A percentile compares a stretch with the other conserved stretches of the same genome.
Conservation (phyloP, 2,797 vertebrate species). For the Siniperca scherzeri region DNA sequence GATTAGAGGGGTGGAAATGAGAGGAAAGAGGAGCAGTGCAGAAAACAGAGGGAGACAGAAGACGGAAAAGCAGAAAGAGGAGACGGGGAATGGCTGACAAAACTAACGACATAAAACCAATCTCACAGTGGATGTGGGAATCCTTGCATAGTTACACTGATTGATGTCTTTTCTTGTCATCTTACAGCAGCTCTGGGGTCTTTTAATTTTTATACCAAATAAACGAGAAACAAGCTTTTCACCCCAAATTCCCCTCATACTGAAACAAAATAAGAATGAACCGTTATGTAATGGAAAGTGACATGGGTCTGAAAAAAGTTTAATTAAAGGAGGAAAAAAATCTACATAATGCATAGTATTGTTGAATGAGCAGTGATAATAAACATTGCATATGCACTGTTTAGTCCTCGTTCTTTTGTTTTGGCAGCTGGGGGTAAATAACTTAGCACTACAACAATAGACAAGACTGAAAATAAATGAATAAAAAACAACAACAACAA, state of each 20-base stretch:
- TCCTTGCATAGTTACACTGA: conserved; percentile 45
- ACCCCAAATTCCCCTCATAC: conserved; percentile 12
- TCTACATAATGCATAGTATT: conserved; percentile 31
- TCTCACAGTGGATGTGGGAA: conserved; percentile 44
- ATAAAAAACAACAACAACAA: conserved; percentile 16
- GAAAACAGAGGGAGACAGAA: conserved; percentile 57
- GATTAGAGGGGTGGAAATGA: conserved; percentile 68
- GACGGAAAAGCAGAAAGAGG: conserved; percentile 48
- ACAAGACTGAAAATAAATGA: conserved; percentile 9
- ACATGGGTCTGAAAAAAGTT: conserved; percentile 19
- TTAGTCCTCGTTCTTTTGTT: conserved; percentile 18
- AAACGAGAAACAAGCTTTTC: conserved; percentile 27
- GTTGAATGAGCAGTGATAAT: conserved; percentile 40
- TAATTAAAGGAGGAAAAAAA: conserved; percentile 1
- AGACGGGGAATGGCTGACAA: conserved; percentile 45
- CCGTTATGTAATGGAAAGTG: background rate
- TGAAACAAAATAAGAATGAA: conserved; percentile 16
- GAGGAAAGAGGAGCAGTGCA: conserved; percentile 53
- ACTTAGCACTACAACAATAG: conserved; percentile 28
- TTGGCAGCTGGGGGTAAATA: conserved; percentile 41
- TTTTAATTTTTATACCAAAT: conserved; percentile 37
- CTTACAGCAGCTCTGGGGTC: conserved; percentile 23
- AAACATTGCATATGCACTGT: conserved; percentile 2
- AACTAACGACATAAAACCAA: conserved; percentile 55
- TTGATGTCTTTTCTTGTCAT: conserved; percentile 42